Base-by-base conservation (phyloP, 1,140 invertebrate genomes). In the Drosophila littoralis region DNA sequence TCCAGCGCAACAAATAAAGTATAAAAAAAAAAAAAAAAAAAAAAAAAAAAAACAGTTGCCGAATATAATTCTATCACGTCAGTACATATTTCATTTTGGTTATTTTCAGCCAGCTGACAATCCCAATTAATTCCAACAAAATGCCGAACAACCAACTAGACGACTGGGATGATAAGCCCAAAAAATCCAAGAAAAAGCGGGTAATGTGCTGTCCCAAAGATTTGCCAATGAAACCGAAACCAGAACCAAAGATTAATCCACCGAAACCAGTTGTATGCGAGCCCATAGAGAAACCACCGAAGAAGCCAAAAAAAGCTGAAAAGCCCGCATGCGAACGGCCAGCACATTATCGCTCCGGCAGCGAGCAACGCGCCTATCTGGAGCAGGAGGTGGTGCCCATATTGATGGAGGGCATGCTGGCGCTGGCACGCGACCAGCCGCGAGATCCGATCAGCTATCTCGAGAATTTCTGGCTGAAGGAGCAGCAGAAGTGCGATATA, bases 351-450 rank as follows among this genome's bases (percentile, higher is more conserved):
- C 43, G 6, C 0, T 17, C 77, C 0, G 6, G 28, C 0, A 61
- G 9, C 7, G 65, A 89, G 12, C 63, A 63, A 10, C 77, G 85
- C 0, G n/a, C 3, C 3, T 84, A 57, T 43, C 9, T 89, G 9
- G 58, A 90, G 35, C 42, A 13, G 9, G 65, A 81, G 10, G 85
- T 73, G 40, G 66, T 81, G 15, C 84, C 84, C 50, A 78, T 90
- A 1, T 10, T 89, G 7, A 81, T 90, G 81, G 70, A 84, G 28
- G 84, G 84, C 4, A 73, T 89, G 85, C 32, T 89, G 64, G 75
- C 52, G 1, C 13, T 89, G 43, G 81, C 84, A 3, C 80, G 84
- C 0, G 84, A 84, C 7, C 58, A 74, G 40, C 84, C 84, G 0
- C 36, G 22, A 5, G 84, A 89, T 81, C 84, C 84, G 28, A 76